Conservation (phyloP, 2,113 vertebrate species). For the Pyxicephalus adspersus region DNA sequence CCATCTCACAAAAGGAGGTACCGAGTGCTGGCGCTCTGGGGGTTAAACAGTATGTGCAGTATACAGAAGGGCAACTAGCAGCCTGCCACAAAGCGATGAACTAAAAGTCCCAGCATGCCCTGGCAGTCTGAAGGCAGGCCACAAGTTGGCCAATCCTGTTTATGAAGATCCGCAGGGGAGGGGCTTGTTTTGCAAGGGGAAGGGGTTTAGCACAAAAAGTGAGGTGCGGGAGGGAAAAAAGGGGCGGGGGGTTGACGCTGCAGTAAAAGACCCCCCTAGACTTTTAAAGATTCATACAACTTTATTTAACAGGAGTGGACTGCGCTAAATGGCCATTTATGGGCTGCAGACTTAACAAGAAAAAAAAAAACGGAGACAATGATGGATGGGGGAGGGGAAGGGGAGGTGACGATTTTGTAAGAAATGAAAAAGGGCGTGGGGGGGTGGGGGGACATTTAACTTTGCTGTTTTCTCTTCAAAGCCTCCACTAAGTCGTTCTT, state of each 20-base stretch:
- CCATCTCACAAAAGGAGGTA: constrained; percentile 1
- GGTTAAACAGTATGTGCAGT: constrained; percentile 32
- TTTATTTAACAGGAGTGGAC: constrained; percentile 73
- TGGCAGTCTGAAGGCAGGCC: background rate
- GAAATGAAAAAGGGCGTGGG: constrained; percentile 69
- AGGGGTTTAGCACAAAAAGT: constrained; percentile 13
- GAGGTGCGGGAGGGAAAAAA: constrained; percentile 55
- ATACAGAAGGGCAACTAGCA: background rate
- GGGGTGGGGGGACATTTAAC: constrained; percentile 70
- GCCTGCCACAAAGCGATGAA: background rate
- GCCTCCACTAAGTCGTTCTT: constrained; percentile 92
- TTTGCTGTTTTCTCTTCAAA: constrained; percentile 95
- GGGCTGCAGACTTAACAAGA: constrained; percentile 60
- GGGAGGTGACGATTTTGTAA: constrained; percentile 64
- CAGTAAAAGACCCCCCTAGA: constrained; percentile 70
- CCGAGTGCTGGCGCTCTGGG: background rate
- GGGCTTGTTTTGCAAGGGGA: background rate
- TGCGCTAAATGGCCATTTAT: constrained; percentile 55
- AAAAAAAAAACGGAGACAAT: constrained; percentile 53
- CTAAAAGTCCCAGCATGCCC: background rate
- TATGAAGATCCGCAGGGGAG: too few relatives aligned
- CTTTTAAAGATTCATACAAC: constrained; percentile 69
- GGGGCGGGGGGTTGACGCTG: constrained; percentile 63
- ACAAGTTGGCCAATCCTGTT: background rate
- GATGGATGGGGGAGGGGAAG: constrained; percentile 54